Base-by-base conservation (phyloP, 2,113 vertebrate species). In the Benthochromis sp. region DNA sequence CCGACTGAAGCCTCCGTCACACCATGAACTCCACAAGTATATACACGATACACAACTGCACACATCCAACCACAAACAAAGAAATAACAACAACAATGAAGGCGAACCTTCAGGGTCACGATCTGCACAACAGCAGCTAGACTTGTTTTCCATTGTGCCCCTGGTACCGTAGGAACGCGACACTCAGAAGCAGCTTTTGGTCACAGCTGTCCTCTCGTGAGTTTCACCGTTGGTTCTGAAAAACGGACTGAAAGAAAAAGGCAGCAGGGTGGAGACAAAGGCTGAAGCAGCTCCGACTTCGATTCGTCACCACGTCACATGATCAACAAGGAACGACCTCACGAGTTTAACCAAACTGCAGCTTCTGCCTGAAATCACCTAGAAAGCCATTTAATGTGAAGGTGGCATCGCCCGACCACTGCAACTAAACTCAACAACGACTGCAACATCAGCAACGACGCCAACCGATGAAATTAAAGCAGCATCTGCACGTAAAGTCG, bases 161-260 rank as follows among this genome's bases (percentile, higher is more conserved):
- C 29, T 19, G 29, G 57, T 19, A 0, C 29, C 1, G 57, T 0
- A 61, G 57, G 29, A 61, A 34, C 9, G 16, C 2, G 0, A 1
- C 16, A 0, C 29, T 61, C 57, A 61, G 57, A 4, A 10, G 57
- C 57, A 61, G 29, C 3, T 61, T 34, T 34, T 1, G 16, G 29
- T 61, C 57, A 61, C 57, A 61, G 57, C 57, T 19, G 57, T 34
- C 0, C 57, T 61, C 57, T 31, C 16, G 8, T 31, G 55, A 59
- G 24, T 59, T 59, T 29, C 55, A 29, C 8, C 0, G 13, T 16
- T 16, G 5, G 29, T 61, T 10, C 57, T 31, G 57, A 17, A 61
- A 61, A 61, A 31, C 0, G 0, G 3, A 17, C 3, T 17, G 27
- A 61, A 6, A 61, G 14, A 3, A 0, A 61, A 34, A 0, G 16